Percentiles rank a stretch among this genome's conserved stretches.
These are phyloP conservation scores for Dascillus cervinus DNA, from an alignment of 2,888 invertebrate species.

Conservation along the genomic window DNA sequence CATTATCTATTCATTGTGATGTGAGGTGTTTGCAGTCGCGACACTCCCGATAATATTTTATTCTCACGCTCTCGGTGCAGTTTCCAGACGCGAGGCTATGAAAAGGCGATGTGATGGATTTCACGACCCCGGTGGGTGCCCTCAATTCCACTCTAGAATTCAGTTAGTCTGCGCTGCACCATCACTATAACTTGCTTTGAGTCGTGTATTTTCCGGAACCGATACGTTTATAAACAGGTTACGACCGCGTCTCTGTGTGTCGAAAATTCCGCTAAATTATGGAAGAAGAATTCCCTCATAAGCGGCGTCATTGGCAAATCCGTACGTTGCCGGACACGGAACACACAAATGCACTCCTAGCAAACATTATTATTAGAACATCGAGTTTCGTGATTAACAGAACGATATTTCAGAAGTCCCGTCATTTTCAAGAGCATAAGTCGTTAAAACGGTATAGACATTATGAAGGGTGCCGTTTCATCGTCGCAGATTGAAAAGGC, in stretches of 20 bases:
- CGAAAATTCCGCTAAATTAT: too few relatives aligned
- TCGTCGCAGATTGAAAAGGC: slow-evolving; percentile 41
- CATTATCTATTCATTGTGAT: slow-evolving; percentile 35
- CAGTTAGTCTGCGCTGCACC: slow-evolving; percentile 29
- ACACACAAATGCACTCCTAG: slow-evolving; percentile 24
- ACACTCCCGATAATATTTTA: slow-evolving; percentile 33
- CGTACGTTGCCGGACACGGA: slow-evolving; percentile 17
- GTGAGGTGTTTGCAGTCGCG: slow-evolving; percentile 24
- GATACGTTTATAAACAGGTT: too few relatives aligned
- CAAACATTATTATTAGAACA: slow-evolving; percentile 20
- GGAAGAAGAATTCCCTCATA: too few relatives aligned
- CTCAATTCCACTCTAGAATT: slow-evolving; percentile 38
- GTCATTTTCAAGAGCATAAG: slow-evolving; percentile 19
- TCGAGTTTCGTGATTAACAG: too few relatives aligned
- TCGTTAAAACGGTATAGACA: slow-evolving; percentile 24
- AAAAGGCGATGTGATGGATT: slow-evolving; percentile 41
- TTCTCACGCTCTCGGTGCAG: slow-evolving; percentile 21
- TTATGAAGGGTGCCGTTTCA: slow-evolving; percentile 35
- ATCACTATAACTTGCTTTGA: too few relatives aligned
- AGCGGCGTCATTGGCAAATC: too few relatives aligned
- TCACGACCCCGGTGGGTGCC: slow-evolving; percentile 39
- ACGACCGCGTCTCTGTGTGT: too few relatives aligned
- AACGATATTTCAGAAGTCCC: too few relatives aligned
- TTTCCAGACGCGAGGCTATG: slow-evolving; percentile 30
- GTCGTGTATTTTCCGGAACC: too few relatives aligned